Conservation (phyloP, 2,888 invertebrate species). For the Ariolimax columbianus region DNA sequence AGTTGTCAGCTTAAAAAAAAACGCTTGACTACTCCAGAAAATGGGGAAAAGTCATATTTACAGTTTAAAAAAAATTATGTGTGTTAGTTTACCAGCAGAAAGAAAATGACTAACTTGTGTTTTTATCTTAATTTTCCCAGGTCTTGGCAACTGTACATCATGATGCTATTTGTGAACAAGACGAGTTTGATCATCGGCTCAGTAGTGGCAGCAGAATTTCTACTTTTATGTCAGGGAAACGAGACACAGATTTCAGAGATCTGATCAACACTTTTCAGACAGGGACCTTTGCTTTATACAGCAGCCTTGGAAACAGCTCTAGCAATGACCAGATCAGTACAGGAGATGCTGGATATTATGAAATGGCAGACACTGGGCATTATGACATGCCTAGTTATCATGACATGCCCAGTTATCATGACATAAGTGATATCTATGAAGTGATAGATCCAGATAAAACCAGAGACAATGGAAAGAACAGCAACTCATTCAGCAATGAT, state of each 20-base stretch:
- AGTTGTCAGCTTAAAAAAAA: too few relatives aligned
- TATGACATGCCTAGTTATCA: constrained; percentile 27
- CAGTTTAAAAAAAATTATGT: too few relatives aligned
- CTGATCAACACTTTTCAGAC: constrained; percentile 47
- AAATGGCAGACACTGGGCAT: neutral
- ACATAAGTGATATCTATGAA: constrained; percentile 48
- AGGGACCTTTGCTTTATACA: constrained; percentile 23
- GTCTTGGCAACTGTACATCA: constrained; percentile 53
- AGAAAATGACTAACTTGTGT: too few relatives aligned
- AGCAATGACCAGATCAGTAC: constrained; percentile 1
- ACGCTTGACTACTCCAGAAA: too few relatives aligned
- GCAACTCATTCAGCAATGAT: neutral
- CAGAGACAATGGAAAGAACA: neutral
- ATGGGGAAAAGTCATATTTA: too few relatives aligned
- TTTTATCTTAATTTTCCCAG: constrained; percentile 26
- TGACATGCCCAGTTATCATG: constrained; percentile 21
- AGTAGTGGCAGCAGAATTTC: constrained; percentile 54
- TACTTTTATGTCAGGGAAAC: constrained; percentile 46
- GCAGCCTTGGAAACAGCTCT: constrained; percentile 9
- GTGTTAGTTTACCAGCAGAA: too few relatives aligned
- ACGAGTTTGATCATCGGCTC: constrained; percentile 46
- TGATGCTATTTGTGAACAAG: constrained; percentile 34
- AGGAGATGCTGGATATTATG: constrained; percentile 20
- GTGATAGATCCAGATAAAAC: constrained; percentile 24
- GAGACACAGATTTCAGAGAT: constrained; percentile 49